Base-by-base conservation (phyloP, 2,888 invertebrate species). In the Sinelater perroti region DNA sequence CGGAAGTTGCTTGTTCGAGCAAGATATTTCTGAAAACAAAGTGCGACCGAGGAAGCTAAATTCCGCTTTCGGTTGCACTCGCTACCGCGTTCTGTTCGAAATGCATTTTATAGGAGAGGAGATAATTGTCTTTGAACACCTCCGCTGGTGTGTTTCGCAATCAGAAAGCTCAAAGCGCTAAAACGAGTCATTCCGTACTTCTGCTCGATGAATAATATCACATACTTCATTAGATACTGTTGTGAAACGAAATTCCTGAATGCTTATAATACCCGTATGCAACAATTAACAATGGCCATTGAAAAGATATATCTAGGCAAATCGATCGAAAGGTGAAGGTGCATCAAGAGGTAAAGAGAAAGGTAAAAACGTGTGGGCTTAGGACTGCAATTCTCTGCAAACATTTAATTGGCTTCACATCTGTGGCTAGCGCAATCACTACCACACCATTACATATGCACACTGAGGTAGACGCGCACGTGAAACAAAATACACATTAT, bases 401-500 rank as follows among this genome's bases (percentile, higher is more conserved):
- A 45, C 44, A 50, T 56, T 56, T 51, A 45, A 56, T 56, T 50
- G 36, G 50, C 49, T 49, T 36, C 49, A 56, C 56, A 56, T 56
- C 51, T 31, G 45, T 51, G 51, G 51, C 24, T 35, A 21, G 14
- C 30, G 28, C 44, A 49, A 42, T 47, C 47, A 56, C 49, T 40
- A 49, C 38, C 55, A 42, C 38, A 35, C 26, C 47, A 55, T 55
- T 55, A 55, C 40, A 55, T 47, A 47, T 55, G 45, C 38, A 54
- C 47, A 46, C 18, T 24, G 44, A 52, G 33, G 14, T 52, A 44
- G 44, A 52, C 44, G 44, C 44, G 49, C 38, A 56, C 56, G 56
- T 56, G 36, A 42, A 45, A 56, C 51, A 56, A 56, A 56, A 56
- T 56, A 55, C 42, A 56, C 45, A 51, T 45, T 44, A 49, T 50